Conservation (phyloP, 2,888 invertebrate genomes). For the Drosophila mulleri region DNA sequence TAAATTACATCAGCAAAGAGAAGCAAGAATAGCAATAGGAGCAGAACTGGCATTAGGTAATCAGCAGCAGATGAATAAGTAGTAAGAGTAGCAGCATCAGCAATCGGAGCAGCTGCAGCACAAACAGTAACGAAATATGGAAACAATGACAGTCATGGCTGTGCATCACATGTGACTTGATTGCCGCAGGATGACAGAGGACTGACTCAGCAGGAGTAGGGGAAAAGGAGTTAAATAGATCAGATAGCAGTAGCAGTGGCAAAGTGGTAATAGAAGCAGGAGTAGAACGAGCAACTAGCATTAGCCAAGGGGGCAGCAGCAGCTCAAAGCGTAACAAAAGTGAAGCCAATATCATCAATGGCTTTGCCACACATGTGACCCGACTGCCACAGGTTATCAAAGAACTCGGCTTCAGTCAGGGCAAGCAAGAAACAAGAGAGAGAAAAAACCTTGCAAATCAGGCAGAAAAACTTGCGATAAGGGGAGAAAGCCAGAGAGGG, state of each 20-base stretch:
- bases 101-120: constrained; percentile 1
- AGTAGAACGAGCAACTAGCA: neutral
- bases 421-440: neutral
- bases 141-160: neutral
- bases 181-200: neutral
- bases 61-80: constrained; percentile 4
- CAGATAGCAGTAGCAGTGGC: neutral
- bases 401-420: neutral
- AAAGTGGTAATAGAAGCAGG: neutral
- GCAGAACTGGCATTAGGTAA: neutral
- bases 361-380: constrained; percentile 4
- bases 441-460: constrained; percentile 27
- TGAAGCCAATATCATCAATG: neutral
- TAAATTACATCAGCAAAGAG: neutral
- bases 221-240: neutral
- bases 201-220: neutral
- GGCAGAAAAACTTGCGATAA: constrained; percentile 33
- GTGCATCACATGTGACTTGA: constrained; percentile 6
- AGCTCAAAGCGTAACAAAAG: constrained; percentile 4
- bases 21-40: neutral
- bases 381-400: constrained; percentile 5
- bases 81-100: constrained; percentile 1
- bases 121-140: neutral
- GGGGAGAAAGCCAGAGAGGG: neutral
- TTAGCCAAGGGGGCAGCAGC: constrained; percentile 7